Percentiles rank a stretch among this genome's conserved stretches.
Conservation (phyloP, 2,888 invertebrate species). For the Allygus modestus region DNA sequence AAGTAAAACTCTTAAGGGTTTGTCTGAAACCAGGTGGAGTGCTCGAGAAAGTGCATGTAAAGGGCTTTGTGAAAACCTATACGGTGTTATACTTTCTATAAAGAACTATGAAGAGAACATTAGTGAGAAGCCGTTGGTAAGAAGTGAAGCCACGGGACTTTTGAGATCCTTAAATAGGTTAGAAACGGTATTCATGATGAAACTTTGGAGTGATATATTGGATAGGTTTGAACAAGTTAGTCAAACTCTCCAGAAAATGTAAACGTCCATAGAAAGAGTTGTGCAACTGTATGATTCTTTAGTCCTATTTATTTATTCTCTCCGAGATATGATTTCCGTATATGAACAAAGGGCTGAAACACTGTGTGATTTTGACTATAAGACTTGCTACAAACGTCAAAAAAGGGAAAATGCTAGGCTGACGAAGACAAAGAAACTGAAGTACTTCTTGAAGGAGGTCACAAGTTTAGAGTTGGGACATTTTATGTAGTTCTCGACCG, state of each 20-base stretch:
- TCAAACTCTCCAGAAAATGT: neutral
- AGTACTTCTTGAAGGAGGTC: constrained; percentile 5
- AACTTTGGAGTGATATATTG: neutral
- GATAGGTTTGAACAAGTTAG: no score
- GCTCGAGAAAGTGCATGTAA: no score
- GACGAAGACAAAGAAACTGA: constrained; percentile 37
- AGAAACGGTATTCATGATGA: constrained; percentile 12
- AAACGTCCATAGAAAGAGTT: constrained; percentile 47
- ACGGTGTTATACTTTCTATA: no score
- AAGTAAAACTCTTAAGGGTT: no score
- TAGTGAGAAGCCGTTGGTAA: constrained; percentile 13
- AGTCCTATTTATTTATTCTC: neutral
- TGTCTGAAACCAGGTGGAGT: no score
- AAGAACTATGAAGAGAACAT: no score
- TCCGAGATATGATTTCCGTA: neutral
- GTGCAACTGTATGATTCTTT: constrained; percentile 20
- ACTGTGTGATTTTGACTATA: constrained; percentile 39
- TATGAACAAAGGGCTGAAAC: constrained; percentile 20
- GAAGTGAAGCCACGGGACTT: constrained; percentile 19
- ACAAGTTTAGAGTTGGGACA: constrained; percentile 8
- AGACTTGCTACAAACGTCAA: constrained; percentile 35
- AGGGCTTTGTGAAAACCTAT: no score
- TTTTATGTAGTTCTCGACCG: constrained; percentile 32
- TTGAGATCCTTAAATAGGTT: constrained; percentile 2
- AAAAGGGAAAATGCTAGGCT: constrained; percentile 18